A percentile compares a stretch with the other conserved stretches of the same genome.
Conservation (phyloP, 2,888 invertebrate genomes). For the Auanema freiburgensis region DNA sequence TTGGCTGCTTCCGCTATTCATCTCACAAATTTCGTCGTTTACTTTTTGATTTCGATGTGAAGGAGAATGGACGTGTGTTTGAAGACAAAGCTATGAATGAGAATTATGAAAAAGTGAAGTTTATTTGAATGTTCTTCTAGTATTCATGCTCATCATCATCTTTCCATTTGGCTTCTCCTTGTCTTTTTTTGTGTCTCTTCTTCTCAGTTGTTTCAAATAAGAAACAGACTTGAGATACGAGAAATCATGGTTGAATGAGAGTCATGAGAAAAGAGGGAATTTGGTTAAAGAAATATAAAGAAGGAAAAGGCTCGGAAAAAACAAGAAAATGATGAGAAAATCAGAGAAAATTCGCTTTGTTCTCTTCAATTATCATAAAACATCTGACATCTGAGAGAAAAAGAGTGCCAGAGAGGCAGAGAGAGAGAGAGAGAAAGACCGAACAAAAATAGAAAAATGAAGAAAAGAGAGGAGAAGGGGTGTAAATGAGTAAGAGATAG, state of each 20-base stretch:
- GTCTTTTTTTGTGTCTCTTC: too few species aligned
- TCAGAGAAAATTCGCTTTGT: too few species aligned
- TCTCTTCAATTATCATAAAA: conserved; percentile 22
- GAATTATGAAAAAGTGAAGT: too few species aligned
- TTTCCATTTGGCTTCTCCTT: too few species aligned
- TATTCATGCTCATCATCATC: too few species aligned
- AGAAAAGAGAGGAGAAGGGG: not conserved
- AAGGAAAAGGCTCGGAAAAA: conserved; percentile 33
- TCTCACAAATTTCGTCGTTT: not conserved
- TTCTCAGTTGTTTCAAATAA: too few species aligned
- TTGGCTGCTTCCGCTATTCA: conserved; percentile 1
- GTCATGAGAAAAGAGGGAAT: too few species aligned
- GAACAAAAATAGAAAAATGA: not conserved
- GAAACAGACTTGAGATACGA: too few species aligned
- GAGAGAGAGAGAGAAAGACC: not conserved
- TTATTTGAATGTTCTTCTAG: too few species aligned
- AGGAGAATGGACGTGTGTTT: not conserved
- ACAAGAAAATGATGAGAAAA: conserved; percentile 23
- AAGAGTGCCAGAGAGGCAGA: conserved; percentile 27
- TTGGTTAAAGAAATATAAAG: conserved; percentile 13
- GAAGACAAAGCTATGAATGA: too few species aligned
- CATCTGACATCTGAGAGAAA: conserved; percentile 23
- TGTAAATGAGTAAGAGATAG: too few species aligned
- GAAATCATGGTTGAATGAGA: too few species aligned
- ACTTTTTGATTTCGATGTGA: not conserved